Base-by-base conservation (phyloP, 2,888 invertebrate genomes). In the Sarcophaga variegata region DNA sequence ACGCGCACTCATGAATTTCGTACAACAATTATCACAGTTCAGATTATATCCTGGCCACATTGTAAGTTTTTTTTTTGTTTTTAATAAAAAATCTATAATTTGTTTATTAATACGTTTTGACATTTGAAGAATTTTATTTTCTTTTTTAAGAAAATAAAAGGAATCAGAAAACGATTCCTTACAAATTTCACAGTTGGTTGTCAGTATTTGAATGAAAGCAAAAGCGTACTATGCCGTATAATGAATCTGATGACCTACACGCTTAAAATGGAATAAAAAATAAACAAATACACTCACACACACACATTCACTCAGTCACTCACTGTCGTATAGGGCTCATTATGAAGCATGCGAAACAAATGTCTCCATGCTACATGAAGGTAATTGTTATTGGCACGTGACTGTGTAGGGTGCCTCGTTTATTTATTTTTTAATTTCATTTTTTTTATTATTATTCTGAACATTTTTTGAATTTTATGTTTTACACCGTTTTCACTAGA, bases 381-480 rank as follows among this genome's bases (percentile, higher is more conserved):
- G 45, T 88, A 87, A 84, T 86, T 88, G 77, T n/a, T 63, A 60
- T 72, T 74, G 85, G 72, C 88, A 88, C 88, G 88, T 88, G 88
- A 88, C 88, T 75, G 59, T 75, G 87, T 76, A 66, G 82, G 86
- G 77, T 81, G 80, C 81, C 74, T 67, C 27, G 37, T 71, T 76
- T 74, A 37, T 8, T 37, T 37, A 0, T 37, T 37, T 37, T 37
- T 37, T 20, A 20, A 1, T 37, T 8, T 8, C 0, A 5, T 37
- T 27, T 27, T 27, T 27, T 27, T 27, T 37, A 37, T 37, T 37
- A 37, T 37, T 37, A 1, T 37, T 10, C 37, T 37, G 37, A 37
- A 37, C 8, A 8, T 37, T 37, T 37, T 37, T 37, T 10, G 37
- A 37, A 37, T 37, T 8, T 37, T 37, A 37, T 37, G 8, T 8